Conservation (phyloP, 2,113 vertebrate species). For the Athene cunicularia region DNA sequence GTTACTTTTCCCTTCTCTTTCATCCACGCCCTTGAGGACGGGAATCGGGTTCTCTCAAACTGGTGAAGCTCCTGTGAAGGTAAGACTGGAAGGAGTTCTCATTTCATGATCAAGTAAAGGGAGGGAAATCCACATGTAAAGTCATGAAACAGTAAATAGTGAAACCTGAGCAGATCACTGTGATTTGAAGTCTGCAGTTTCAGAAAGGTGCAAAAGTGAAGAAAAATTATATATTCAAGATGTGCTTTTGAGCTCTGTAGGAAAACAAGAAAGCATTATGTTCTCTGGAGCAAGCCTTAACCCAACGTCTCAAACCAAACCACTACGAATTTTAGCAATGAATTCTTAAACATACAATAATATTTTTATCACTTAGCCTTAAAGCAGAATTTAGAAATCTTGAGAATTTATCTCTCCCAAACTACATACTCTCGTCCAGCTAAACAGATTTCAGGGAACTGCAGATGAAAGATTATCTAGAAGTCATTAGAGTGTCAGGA, state of each 20-base stretch:
- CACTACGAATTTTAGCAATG: background rate
- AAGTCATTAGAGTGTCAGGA: background rate
- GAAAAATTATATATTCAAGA: background rate
- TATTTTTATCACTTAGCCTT: background rate
- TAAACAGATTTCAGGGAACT: background rate
- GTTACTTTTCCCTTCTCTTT: background rate
- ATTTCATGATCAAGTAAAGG: background rate
- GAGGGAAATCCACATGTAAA: background rate
- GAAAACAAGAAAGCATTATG: background rate
- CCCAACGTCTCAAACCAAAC: background rate
- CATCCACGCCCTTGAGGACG: background rate
- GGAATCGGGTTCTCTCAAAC: background rate
- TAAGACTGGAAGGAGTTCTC: background rate
- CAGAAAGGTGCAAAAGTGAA: background rate
- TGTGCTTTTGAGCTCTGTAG: background rate
- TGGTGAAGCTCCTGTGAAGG: background rate
- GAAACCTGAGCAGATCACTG: background rate
- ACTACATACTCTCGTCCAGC: background rate
- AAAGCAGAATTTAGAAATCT: background rate
- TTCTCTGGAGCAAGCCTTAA: background rate
- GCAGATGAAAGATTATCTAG: background rate
- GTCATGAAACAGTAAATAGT: background rate
- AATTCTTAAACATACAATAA: background rate
- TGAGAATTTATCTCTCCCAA: background rate
- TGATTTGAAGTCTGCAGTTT: background rate